phyloP scores from a whole-genome alignment of 2,797 vertebrate species.

The Halcyon badia region DNA sequence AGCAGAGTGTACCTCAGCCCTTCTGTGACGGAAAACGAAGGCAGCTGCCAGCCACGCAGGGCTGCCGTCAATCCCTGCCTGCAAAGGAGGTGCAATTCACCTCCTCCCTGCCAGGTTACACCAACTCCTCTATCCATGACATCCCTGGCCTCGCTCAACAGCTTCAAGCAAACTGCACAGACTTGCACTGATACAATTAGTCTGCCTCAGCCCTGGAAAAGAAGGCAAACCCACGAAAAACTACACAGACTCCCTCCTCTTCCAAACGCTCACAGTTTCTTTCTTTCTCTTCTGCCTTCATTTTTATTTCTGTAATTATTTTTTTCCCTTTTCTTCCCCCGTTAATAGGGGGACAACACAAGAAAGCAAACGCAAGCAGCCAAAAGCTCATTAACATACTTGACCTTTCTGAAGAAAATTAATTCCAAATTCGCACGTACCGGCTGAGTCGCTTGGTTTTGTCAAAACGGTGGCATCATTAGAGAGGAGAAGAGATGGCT shows the following conservation, averaged over 20 bases:
- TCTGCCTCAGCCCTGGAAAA: not conserved
- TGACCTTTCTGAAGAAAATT: slow-evolving; percentile 83
- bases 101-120: slow-evolving; percentile 60
- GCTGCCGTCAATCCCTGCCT: not conserved
- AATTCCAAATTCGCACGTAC: slow-evolving; percentile 85
- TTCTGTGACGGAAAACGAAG: not conserved
- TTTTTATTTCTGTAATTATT: slow-evolving; percentile 14
- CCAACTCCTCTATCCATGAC: slow-evolving; percentile 11
- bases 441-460: slow-evolving; percentile 79
- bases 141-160: slow-evolving; percentile 42
- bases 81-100: slow-evolving; percentile 51
- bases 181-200: slow-evolving; percentile 41
- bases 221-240: not conserved
- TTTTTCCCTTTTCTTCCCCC: not conserved
- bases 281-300: not conserved
- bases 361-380: slow-evolving; percentile 33
- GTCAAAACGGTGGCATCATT: slow-evolving; percentile 83
- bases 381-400: slow-evolving; percentile 79
- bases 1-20: not conserved
- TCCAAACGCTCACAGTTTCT: not conserved
- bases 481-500: slow-evolving; percentile 81
- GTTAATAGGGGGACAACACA: not conserved
- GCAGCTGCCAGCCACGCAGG: slow-evolving; percentile 26
- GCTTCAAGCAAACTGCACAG: slow-evolving; percentile 48
- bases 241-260: not conserved